Base-by-base conservation (phyloP, 2,113 vertebrate species). In the Felis chaus region DNA sequence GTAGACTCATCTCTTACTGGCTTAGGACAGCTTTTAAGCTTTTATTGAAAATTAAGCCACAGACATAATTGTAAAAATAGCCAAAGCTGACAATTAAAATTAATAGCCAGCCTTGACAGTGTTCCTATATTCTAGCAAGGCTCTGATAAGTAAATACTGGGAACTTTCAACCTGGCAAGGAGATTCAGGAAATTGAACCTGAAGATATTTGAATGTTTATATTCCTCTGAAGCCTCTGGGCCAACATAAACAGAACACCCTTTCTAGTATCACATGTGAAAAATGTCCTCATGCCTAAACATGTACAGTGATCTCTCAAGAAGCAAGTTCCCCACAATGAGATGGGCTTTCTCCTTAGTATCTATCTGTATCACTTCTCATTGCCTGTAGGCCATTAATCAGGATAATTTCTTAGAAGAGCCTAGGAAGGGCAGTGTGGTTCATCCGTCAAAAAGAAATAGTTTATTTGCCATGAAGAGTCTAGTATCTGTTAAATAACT, bases 31-130 rank as follows among this genome's bases (percentile, higher is more conserved):
- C 19, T 84, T 91, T 93, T 81, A 50, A 81, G 14, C 25, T 84
- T 91, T 93, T 78, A 50, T 18, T 95, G 86, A 90, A 85, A 95
- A 85, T 33, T 57, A 95, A 93, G 18, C 11, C 48, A 89, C 21
- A 31, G n/a, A 57, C 80, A 1, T 91, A 55, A 80, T 7, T 86
- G 33, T 71, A 83, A 97, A 96, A 13, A 1, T 33, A 94, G 15
- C 14, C 14, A 84, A 39, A 76, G 19, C 27, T 90, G 18, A 61
- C 50, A 91, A 48, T 55, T 61, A 85, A 83, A 94, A 94, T 76
- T 21, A 74, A 92, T 78, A 11, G 9, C 3, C 27, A 87, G 21
- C 1, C 4, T 86, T 94, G 41, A 31, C 18, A 50, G 27, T 50
- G 4, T 33, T 61, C 14, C 21, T 93, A 9, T 36, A 36, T 12